phyloP scores from a whole-genome alignment of 2,113 vertebrate species.

The Myrmophylax atrothorax region DNA sequence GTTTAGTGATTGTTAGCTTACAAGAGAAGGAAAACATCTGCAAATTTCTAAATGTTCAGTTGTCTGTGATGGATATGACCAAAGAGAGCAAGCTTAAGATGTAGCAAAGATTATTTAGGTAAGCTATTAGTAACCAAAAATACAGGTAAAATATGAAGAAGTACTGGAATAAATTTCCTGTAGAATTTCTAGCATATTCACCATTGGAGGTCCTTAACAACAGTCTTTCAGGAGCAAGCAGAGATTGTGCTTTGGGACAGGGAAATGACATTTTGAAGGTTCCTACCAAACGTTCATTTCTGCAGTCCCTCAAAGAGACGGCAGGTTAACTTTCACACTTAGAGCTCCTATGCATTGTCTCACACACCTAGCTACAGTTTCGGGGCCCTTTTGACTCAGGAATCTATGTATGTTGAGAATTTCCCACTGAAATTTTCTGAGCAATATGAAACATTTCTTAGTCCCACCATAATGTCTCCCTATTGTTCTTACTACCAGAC shows the following conservation, averaged over 20 bases:
- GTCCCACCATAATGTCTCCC: not conserved
- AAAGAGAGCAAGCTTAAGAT: not conserved
- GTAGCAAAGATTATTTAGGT: not conserved
- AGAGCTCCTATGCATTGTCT: not conserved
- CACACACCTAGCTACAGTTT: not conserved
- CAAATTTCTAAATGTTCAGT: slow-evolving; percentile 1
- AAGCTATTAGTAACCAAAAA: not conserved
- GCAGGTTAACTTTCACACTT: not conserved
- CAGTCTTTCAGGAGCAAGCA: not conserved
- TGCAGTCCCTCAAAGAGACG: not conserved
- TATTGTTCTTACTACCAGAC: not conserved
- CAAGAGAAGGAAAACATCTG: not conserved
- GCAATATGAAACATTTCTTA: not conserved
- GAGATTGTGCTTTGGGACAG: not conserved
- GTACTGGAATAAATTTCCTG: not conserved
- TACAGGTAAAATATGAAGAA: not conserved
- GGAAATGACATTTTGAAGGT: not conserved
- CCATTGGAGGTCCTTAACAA: not conserved
- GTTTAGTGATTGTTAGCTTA: not conserved
- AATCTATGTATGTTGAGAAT: not conserved
- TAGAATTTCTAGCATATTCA: not conserved
- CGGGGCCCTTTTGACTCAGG: not conserved
- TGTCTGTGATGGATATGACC: not conserved
- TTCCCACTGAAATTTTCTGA: not conserved
- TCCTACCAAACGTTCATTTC: not conserved